These are phyloP conservation scores for Chydorus sphaericus DNA, from an alignment of 2,888 invertebrate genomes.

Conservation along the genomic window DNA sequence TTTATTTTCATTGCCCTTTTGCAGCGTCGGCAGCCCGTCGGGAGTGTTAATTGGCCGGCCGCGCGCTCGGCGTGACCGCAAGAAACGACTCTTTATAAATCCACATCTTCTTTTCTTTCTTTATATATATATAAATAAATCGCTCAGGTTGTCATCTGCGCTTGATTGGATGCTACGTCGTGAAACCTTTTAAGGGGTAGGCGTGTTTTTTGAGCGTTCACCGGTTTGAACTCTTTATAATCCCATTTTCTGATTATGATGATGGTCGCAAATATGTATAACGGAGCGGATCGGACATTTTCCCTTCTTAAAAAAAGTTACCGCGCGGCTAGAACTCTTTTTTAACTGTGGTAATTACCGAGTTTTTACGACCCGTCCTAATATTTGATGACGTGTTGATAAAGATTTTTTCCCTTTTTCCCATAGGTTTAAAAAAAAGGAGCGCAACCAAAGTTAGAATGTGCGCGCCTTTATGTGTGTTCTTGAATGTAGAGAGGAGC, in stretches of 20 bases:
- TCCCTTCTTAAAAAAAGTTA: not conserved
- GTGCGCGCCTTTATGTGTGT: too few species aligned
- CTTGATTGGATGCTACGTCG: not conserved
- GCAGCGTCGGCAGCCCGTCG: not conserved
- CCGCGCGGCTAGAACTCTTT: not conserved
- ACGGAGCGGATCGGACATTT: slow-evolving; percentile 1
- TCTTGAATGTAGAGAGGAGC: too few species aligned
- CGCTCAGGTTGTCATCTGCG: not conserved
- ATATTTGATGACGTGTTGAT: not conserved
- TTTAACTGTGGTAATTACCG: not conserved
- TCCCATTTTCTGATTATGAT: not conserved
- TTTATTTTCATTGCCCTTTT: not conserved
- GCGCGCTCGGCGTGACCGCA: not conserved
- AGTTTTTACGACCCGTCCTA: slow-evolving; percentile 1
- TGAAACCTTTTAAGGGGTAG: too few species aligned
- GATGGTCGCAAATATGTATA: not conserved
- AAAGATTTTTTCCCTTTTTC: too few species aligned
- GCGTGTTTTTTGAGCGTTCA: too few species aligned
- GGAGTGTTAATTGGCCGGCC: not conserved
- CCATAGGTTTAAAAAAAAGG: too few species aligned
- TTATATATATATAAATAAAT: not conserved
- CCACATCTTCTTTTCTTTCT: not conserved
- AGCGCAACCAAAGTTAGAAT: too few species aligned
- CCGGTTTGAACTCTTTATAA: too few species aligned
- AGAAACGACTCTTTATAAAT: not conserved